Percentiles rank a stretch among this genome's conserved stretches.
Conservation (phyloP, 2,888 invertebrate species). For the Lepidochitona cinerea region DNA sequence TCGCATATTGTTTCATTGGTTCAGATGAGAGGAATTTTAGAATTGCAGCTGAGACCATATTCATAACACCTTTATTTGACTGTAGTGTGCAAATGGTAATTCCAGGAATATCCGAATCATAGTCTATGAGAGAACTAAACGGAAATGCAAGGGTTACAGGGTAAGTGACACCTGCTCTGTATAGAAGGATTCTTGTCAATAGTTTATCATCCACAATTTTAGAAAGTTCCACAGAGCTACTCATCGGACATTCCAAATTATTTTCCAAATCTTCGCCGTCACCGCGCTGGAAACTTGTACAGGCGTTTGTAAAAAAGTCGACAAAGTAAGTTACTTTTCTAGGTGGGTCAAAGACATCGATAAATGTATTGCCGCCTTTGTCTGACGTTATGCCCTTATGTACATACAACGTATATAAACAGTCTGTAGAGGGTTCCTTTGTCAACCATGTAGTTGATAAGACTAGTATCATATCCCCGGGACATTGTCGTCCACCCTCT, state of each 20-base stretch:
- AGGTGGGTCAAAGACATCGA: conserved; percentile 42
- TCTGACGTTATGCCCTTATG: conserved; percentile 46
- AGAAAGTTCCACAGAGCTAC: conserved; percentile 38
- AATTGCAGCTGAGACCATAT: background rate
- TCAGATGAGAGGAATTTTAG: background rate
- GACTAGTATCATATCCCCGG: conserved; percentile 40
- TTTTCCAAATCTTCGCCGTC: conserved; percentile 33
- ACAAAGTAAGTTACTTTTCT: conserved; percentile 44
- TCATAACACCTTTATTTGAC: conserved; percentile 11
- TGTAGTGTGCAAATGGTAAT: conserved; percentile 19
- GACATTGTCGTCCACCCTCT: conserved; percentile 40
- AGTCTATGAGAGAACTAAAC: conserved; percentile 15
- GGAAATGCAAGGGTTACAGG: conserved; percentile 38
- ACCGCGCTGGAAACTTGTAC: conserved; percentile 33
- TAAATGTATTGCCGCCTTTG: conserved; percentile 33
- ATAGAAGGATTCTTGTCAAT: conserved; percentile 38
- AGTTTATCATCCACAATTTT: conserved; percentile 46
- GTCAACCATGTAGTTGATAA: conserved; percentile 40
- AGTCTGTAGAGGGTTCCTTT: conserved; percentile 14
- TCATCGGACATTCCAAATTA: conserved; percentile 46
- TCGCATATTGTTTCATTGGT: background rate
- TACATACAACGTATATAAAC: conserved; percentile 31
- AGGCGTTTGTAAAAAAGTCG: conserved; percentile 40
- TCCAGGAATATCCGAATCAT: conserved; percentile 7
- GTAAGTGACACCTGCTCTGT: conserved; percentile 30